Conservation (phyloP, 2,113 vertebrate species). For the Notothenia coriiceps region DNA sequence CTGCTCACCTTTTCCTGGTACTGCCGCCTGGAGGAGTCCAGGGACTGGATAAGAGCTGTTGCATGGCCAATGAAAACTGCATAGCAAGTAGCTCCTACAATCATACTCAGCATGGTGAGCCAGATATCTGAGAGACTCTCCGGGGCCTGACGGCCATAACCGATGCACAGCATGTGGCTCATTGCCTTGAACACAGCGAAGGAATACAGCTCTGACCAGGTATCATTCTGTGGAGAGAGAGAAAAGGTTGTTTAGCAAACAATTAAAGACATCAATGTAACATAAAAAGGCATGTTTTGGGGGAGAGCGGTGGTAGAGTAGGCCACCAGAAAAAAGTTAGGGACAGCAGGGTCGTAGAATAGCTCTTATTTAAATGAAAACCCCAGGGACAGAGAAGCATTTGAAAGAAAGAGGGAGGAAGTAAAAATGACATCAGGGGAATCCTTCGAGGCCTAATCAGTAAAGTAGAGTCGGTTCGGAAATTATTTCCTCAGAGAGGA, state of each 20-base stretch:
- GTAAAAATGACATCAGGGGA: slow-evolving; percentile 62
- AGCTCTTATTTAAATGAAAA: slow-evolving; percentile 71
- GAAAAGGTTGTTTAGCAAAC: slow-evolving; percentile 14
- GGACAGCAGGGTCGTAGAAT: slow-evolving; percentile 52
- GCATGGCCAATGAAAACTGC: slow-evolving; percentile 95
- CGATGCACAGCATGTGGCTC: slow-evolving; percentile 99
- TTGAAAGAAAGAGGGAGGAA: slow-evolving; percentile 55
- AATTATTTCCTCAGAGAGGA: slow-evolving; percentile 71
- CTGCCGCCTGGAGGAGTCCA: slow-evolving; percentile 93
- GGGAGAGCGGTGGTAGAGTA: background rate
- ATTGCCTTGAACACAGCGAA: slow-evolving; percentile 98
- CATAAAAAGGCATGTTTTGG: slow-evolving; percentile 30
- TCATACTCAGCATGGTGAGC: slow-evolving; percentile 99
- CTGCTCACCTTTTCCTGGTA: slow-evolving; percentile 94
- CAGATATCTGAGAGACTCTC: slow-evolving; percentile 98
- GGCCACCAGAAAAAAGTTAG: slow-evolving; percentile 31
- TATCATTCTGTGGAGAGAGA: slow-evolving; percentile 89
- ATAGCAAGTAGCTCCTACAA: slow-evolving; percentile 96
- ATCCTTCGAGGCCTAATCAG: slow-evolving; percentile 79
- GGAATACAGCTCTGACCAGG: slow-evolving; percentile 97
- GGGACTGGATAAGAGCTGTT: slow-evolving; percentile 93
- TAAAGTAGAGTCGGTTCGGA: slow-evolving; percentile 59
- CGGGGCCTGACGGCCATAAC: slow-evolving; percentile 94
- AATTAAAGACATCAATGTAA: slow-evolving; percentile 33
- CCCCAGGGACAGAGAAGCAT: slow-evolving; percentile 59